A percentile compares a stretch with the other conserved stretches of the same genome.
These are phyloP conservation scores for Chaetops frenatus DNA, from an alignment of 2,113 vertebrate species.

Conservation along the genomic window DNA sequence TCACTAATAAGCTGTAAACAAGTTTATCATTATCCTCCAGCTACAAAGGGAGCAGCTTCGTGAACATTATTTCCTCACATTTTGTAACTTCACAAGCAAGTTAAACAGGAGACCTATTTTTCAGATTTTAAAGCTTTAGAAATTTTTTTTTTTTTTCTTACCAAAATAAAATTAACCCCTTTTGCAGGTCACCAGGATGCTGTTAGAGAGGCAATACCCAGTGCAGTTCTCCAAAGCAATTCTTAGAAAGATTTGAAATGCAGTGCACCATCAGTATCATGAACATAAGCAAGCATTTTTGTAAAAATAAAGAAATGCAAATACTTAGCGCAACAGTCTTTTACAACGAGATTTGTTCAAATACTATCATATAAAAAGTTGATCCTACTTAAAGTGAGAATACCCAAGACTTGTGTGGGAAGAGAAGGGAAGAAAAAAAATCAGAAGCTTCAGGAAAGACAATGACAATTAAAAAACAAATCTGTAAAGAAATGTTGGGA, in stretches of 20 bases:
- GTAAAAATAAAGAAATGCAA: neutral
- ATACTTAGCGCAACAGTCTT: neutral
- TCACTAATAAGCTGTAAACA: neutral
- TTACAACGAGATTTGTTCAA: neutral
- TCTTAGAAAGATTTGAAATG: neutral
- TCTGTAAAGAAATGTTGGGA: neutral
- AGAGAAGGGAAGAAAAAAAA: neutral
- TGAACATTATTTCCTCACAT: neutral
- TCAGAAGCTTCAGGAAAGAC: neutral
- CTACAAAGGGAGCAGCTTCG: neutral
- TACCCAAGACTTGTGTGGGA: neutral
- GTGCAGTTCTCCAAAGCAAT: neutral
- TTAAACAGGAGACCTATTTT: neutral
- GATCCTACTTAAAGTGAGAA: neutral
- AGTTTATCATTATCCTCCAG: neutral
- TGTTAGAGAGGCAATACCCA: accelerated
- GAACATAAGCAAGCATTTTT: neutral
- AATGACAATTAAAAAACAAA: neutral
- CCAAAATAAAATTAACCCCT: neutral
- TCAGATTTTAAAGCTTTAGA: neutral
- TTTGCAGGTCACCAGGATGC: neutral
- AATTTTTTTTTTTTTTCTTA: neutral
- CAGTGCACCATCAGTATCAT: neutral
- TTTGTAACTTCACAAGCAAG: neutral
- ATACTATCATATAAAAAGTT: neutral